These are phyloP conservation scores for Gymnopithys bicolor DNA, from an alignment of 2,797 vertebrate genomes.

Conservation along the genomic window DNA sequence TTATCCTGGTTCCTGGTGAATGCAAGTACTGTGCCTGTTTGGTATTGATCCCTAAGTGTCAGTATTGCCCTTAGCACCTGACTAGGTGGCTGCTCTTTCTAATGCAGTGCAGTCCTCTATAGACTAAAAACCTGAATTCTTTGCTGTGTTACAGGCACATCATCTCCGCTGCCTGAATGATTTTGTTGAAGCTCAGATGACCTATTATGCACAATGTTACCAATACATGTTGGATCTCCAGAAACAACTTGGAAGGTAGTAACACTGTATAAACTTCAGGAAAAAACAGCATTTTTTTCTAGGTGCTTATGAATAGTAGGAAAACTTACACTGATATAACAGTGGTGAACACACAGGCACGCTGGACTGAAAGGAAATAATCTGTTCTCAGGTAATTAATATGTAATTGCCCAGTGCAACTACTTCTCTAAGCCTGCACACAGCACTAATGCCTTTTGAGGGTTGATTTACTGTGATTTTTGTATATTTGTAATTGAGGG, in stretches of 20 bases:
- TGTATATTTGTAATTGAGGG: neutral
- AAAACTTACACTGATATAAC: neutral
- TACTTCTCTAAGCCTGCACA: neutral
- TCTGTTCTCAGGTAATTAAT: neutral
- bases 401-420: neutral
- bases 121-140: neutral
- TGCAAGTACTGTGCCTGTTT: neutral
- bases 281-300: neutral
- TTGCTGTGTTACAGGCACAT: conserved; percentile 84
- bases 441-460: neutral
- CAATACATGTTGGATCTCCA: conserved; percentile 99
- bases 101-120: neutral
- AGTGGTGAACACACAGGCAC: neutral
- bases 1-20: neutral
- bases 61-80: neutral
- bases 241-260: conserved; percentile 96
- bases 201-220: conserved; percentile 97
- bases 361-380: neutral
- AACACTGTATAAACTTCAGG: neutral
- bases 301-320: neutral
- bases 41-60: neutral
- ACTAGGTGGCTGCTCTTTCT: neutral
- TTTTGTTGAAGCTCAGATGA: conserved; percentile 97
- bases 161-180: conserved; percentile 96
- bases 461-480: neutral